These are phyloP conservation scores for Tortrix viridana DNA, from an alignment of 2,888 invertebrate genomes.

Conservation along the genomic window DNA sequence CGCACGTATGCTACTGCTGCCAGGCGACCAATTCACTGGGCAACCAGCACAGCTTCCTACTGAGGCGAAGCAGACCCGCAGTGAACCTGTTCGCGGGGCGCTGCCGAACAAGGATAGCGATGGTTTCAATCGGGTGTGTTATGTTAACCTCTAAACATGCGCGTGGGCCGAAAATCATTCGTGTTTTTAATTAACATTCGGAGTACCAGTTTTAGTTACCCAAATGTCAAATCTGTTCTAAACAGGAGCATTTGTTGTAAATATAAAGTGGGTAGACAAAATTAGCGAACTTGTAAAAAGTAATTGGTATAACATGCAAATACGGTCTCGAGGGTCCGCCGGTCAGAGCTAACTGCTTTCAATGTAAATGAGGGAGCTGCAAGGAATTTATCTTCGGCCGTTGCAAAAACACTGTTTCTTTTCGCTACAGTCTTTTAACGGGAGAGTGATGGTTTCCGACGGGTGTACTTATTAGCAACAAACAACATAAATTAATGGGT, in stretches of 20 bases:
- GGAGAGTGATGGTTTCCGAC: constrained; percentile 14
- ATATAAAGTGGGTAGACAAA: constrained; percentile 45
- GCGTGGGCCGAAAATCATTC: no score
- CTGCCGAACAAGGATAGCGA: no score
- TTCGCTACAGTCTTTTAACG: constrained; percentile 41
- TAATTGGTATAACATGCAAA: constrained; percentile 78
- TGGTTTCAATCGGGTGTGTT: no score
- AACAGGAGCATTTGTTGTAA: constrained; percentile 28
- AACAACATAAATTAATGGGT: not conserved
- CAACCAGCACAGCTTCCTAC: no score
- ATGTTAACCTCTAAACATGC: no score
- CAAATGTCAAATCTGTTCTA: constrained; percentile 30
- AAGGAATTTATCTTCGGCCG: constrained; percentile 59
- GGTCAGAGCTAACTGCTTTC: constrained; percentile 67
- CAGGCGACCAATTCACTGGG: no score
- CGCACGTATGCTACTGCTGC: no score
- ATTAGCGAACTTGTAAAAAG: constrained; percentile 74
- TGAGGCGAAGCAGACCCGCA: no score
- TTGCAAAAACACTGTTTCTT: constrained; percentile 48
- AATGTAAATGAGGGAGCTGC: constrained; percentile 69
- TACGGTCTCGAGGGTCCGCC: constrained; percentile 56
- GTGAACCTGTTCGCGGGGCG: no score
- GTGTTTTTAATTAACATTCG: not conserved
- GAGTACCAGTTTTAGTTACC: constrained; percentile 4
- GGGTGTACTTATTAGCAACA: not conserved